These are phyloP conservation scores for Ammodytes dubius DNA, from an alignment of 2,113 vertebrate genomes.

Conservation along the genomic window DNA sequence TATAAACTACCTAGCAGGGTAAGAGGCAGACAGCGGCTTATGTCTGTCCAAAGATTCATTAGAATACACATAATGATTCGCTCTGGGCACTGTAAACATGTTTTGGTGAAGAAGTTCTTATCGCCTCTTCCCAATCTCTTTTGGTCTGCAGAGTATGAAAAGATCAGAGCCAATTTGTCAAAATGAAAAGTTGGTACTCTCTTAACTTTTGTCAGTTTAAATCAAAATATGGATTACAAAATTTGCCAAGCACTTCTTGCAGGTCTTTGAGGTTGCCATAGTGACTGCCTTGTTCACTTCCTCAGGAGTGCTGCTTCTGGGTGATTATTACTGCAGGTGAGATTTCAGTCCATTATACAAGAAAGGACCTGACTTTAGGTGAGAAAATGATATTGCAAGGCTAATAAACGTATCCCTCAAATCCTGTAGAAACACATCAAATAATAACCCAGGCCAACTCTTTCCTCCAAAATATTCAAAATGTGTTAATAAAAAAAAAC, in stretches of 20 bases:
- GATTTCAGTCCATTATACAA: slow-evolving; percentile 38
- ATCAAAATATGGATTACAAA: slow-evolving; percentile 14
- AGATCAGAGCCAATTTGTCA: not conserved
- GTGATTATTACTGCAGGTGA: slow-evolving; percentile 41
- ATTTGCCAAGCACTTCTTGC: not conserved
- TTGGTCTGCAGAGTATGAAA: not conserved
- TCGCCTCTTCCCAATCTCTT: not conserved
- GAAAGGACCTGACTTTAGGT: slow-evolving; percentile 28
- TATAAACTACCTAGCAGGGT: not conserved
- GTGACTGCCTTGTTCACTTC: slow-evolving; percentile 45
- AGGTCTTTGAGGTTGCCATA: slow-evolving; percentile 43
- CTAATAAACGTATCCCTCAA: not conserved
- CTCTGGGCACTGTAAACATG: not conserved
- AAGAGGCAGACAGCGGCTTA: not conserved
- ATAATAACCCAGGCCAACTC: too few relatives aligned
- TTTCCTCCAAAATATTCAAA: too few relatives aligned
- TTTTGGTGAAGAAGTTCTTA: not conserved
- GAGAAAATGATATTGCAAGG: slow-evolving; percentile 23
- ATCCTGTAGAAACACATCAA: too few relatives aligned
- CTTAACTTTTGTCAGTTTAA: slow-evolving; percentile 5
- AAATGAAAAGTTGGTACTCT: not conserved
- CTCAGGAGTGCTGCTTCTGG: slow-evolving; percentile 23
- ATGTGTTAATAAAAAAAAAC: too few relatives aligned
- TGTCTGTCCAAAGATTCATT: not conserved
- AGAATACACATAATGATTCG: not conserved